These are phyloP conservation scores for Alces alces DNA, from an alignment of 2,113 vertebrate genomes.

Conservation along the genomic window DNA sequence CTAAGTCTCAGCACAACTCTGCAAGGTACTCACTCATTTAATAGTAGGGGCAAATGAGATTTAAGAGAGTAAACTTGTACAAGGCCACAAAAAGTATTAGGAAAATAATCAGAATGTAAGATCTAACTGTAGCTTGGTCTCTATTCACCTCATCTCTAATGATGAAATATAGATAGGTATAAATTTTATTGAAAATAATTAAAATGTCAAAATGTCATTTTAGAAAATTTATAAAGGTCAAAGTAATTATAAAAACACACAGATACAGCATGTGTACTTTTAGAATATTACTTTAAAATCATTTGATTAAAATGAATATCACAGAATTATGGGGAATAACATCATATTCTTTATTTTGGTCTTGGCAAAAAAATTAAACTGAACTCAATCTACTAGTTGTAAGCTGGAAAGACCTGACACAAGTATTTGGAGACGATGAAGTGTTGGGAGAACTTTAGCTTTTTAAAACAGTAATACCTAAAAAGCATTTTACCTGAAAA, in stretches of 20 bases:
- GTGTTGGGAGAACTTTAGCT: not conserved
- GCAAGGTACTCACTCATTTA: not conserved
- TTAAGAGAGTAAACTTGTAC: not conserved
- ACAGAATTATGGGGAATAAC: not conserved
- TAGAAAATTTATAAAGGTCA: not conserved
- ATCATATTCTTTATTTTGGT: not conserved
- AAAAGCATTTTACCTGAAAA: not conserved
- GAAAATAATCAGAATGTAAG: slow-evolving; percentile 19
- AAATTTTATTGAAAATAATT: slow-evolving; percentile 5
- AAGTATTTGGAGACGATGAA: not conserved
- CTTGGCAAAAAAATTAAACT: not conserved
- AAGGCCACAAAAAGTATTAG: slow-evolving; percentile 30
- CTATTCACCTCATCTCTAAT: not conserved
- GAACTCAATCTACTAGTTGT: not conserved
- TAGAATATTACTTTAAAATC: not conserved
- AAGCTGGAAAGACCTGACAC: not conserved
- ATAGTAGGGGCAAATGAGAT: not conserved
- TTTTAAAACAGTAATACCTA: not conserved
- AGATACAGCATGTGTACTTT: not conserved
- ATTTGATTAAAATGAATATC: not conserved
- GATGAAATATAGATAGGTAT: not conserved
- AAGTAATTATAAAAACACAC: not conserved
- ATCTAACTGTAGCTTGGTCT: not conserved
- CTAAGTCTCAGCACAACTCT: not conserved
- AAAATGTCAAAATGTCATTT: not conserved